These are phyloP conservation scores for Pimpla rufipes DNA, from an alignment of 2,888 invertebrate genomes.

Conservation along the genomic window DNA sequence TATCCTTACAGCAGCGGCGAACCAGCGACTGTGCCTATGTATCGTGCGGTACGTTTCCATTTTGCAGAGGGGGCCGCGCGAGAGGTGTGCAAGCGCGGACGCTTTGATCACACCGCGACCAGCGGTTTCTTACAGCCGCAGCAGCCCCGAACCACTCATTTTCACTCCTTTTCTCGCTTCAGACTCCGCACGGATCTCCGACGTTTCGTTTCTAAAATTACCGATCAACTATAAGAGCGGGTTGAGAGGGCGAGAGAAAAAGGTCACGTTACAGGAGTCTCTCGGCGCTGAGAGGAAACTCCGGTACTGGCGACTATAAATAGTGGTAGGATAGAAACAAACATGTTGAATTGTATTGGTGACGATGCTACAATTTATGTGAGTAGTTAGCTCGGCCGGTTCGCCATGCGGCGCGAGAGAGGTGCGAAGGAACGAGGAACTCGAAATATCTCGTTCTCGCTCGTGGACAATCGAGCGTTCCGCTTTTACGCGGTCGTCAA, in stretches of 20 bases:
- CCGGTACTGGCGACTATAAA: too few relatives aligned
- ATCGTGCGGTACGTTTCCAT: slow-evolving; percentile 44
- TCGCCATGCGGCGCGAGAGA: too few relatives aligned
- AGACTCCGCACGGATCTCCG: background rate
- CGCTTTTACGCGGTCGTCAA: slow-evolving; percentile 64
- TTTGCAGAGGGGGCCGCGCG: slow-evolving; percentile 30
- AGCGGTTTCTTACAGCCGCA: slow-evolving; percentile 3
- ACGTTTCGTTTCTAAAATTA: slow-evolving; percentile 30
- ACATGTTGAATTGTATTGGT: too few relatives aligned
- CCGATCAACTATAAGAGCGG: background rate
- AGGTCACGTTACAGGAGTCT: too few relatives aligned
- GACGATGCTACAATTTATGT: too few relatives aligned
- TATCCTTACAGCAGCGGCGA: slow-evolving; percentile 8
- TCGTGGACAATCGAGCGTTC: slow-evolving; percentile 58
- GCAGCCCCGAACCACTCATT: slow-evolving; percentile 3
- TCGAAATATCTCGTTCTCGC: slow-evolving; percentile 63
- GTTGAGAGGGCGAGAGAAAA: too few relatives aligned
- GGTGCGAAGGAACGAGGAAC: too few relatives aligned
- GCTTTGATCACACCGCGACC: slow-evolving; percentile 53
- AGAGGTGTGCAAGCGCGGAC: slow-evolving; percentile 11
- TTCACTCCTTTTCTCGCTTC: slow-evolving; percentile 22
- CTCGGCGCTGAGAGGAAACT: too few relatives aligned
- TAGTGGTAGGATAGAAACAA: too few relatives aligned
- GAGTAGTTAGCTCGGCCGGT: too few relatives aligned
- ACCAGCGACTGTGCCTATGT: background rate